Percentiles rank a stretch among this genome's conserved stretches.
Evolutionary conservation across 53 echinoderm and acorn worm genomes (phyloP).

Genomic region (Holothuria scabra): DNA sequence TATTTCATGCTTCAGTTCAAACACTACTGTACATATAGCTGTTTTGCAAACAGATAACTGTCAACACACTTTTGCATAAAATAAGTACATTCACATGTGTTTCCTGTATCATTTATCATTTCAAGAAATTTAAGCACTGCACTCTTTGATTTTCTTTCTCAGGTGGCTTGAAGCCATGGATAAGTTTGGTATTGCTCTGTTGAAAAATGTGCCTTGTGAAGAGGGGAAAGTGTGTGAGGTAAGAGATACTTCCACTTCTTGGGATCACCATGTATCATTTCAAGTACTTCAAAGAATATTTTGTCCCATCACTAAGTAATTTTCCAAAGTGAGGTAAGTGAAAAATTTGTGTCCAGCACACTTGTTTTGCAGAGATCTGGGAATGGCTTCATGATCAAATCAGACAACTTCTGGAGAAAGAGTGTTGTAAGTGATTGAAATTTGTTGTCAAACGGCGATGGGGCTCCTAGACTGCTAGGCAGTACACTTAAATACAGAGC

Average conservation of each 20-base stretch:
- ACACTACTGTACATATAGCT: not conserved
- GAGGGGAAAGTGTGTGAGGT: conserved; percentile 63
- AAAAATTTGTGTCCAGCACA: not conserved
- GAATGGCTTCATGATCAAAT: not conserved
- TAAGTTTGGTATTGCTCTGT: conserved; percentile 60
- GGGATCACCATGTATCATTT: not conserved
- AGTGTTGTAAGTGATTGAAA: not conserved
- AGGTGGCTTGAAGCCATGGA: conserved; percentile 68
- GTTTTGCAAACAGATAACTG: not conserved
- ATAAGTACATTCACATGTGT: not conserved
- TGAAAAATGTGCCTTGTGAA: conserved; percentile 68
- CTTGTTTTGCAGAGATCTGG: not conserved
- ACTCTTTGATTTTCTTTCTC: not conserved
- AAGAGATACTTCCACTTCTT: not conserved
- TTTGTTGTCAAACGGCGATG: no score
- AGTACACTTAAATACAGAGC: no score
- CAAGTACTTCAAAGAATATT: not conserved
- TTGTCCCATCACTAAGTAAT: not conserved
- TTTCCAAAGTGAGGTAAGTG: not conserved
- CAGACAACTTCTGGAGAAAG: not conserved
- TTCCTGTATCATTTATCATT: not conserved
- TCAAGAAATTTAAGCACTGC: not conserved
- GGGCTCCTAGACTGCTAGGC: no score
- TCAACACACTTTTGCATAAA: not conserved
- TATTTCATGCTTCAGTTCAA: no score